Percentiles rank a stretch among this genome's conserved stretches.
Evolutionary conservation across 1,140 invertebrate species (phyloP).

Genomic region (Gerris buenoi): DNA sequence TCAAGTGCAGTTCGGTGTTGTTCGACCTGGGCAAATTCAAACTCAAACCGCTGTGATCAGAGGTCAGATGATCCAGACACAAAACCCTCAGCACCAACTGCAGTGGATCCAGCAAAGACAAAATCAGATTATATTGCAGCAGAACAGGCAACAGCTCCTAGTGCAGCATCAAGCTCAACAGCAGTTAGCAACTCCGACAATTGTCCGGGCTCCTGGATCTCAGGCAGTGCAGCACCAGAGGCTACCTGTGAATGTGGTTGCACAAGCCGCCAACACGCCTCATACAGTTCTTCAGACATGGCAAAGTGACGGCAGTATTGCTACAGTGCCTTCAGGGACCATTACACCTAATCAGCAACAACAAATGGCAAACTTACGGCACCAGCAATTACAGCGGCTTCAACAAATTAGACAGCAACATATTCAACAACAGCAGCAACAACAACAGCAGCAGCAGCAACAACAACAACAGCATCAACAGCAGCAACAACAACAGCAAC

Average conservation of each 20-base stretch:
- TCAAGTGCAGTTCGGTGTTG: constrained; percentile 12
- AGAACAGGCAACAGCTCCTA: constrained; percentile 24
- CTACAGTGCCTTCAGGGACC: constrained; percentile 14
- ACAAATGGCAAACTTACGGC: constrained; percentile 31
- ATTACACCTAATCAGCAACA: constrained; percentile 25
- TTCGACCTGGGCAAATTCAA: constrained; percentile 21
- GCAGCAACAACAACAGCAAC: constrained; percentile 26
- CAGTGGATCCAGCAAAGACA: constrained; percentile 49
- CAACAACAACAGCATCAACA: constrained; percentile 27
- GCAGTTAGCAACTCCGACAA: constrained; percentile 33
- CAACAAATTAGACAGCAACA: constrained; percentile 27
- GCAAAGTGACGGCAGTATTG: constrained; percentile 34
- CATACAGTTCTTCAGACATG: constrained; percentile 34
- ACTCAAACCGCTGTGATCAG: constrained; percentile 32
- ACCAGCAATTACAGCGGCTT: constrained; percentile 35
- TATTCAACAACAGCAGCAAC: constrained; percentile 27
- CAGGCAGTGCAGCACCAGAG: constrained; percentile 15
- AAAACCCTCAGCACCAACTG: constrained; percentile 46
- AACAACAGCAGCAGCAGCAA: constrained; percentile 27
- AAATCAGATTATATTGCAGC: constrained; percentile 22
- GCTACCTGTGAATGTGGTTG: constrained; percentile 15
- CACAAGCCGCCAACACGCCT: constrained; percentile 8
- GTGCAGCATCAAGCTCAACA: constrained; percentile 17
- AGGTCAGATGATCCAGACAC: constrained; percentile 40
- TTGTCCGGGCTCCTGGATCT: constrained; percentile 6